Conservation (phyloP, 1,140 invertebrate genomes). For the Caenorhabditis latens region DNA sequence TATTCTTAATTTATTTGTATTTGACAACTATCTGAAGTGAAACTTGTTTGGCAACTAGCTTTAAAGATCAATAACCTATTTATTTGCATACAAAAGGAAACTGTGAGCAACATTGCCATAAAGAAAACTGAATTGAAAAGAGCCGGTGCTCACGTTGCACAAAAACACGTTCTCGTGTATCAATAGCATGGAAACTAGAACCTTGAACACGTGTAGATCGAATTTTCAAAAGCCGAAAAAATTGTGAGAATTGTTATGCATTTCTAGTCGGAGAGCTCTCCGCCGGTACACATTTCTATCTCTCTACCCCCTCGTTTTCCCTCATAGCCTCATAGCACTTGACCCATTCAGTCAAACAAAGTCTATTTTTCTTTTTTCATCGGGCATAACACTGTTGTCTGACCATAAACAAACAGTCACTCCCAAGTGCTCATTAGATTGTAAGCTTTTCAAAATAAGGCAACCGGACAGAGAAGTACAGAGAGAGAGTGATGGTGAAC, state of each 20-base stretch:
- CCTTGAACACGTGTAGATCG: neutral
- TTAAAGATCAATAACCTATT: neutral
- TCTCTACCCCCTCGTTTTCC: neutral
- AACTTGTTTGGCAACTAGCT: neutral
- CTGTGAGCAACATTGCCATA: neutral
- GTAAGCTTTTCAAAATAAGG: conserved; percentile 54
- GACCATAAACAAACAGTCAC: conserved; percentile 54
- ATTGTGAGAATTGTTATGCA: conserved; percentile 15
- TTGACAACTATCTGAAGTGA: no score
- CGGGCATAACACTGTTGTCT: conserved; percentile 54
- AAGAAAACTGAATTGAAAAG: neutral
- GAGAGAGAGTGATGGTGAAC: conserved; percentile 37
- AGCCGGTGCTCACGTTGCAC: neutral
- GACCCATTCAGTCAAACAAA: conserved; percentile 54
- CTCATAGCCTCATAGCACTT: conserved; percentile 48
- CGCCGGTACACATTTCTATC: conserved; percentile 43
- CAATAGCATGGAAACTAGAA: neutral
- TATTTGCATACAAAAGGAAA: neutral
- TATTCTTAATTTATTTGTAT: no score
- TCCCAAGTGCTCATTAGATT: conserved; percentile 53
- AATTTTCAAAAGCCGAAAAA: neutral
- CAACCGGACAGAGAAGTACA: conserved; percentile 40
- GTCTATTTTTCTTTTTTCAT: conserved; percentile 51
- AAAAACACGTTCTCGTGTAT: conserved; percentile 12
- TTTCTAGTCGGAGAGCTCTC: neutral